phyloP scores from a whole-genome alignment of 2,113 vertebrate genomes.

The Percopsis transmontana region DNA sequence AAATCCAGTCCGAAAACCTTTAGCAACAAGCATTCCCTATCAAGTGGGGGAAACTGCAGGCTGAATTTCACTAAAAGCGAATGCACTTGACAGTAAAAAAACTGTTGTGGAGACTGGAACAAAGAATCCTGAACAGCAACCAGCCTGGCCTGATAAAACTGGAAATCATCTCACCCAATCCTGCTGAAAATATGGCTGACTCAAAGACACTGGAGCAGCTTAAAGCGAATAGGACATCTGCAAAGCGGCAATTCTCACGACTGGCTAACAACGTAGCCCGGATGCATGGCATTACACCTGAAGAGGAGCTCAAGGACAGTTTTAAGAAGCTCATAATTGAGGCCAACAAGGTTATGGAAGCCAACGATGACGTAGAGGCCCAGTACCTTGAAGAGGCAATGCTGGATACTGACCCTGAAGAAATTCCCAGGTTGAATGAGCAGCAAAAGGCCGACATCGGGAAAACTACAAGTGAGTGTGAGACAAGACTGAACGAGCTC shows the following conservation, averaged over 20 bases:
- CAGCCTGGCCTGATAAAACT: too few relatives aligned
- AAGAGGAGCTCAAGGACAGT: conserved; percentile 19
- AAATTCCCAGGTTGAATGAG: conserved; percentile 14
- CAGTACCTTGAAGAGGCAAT: conserved; percentile 7
- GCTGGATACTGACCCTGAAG: neutral
- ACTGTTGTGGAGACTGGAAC: too few relatives aligned
- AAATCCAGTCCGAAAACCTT: too few relatives aligned
- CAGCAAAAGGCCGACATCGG: conserved; percentile 10
- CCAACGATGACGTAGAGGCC: conserved; percentile 14
- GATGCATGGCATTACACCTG: neutral
- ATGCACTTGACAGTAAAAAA: too few relatives aligned
- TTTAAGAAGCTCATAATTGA: conserved; percentile 17
- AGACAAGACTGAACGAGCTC: conserved; percentile 11
- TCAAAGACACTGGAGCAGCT: conserved; percentile 25
- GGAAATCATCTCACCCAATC: too few relatives aligned
- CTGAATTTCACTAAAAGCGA: too few relatives aligned
- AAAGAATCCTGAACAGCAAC: too few relatives aligned
- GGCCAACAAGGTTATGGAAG: conserved; percentile 8
- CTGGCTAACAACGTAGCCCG: conserved; percentile 15
- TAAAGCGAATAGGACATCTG: conserved; percentile 11
- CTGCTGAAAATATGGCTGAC: conserved; percentile 11
- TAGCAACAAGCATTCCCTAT: too few relatives aligned
- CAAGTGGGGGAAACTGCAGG: too few relatives aligned
- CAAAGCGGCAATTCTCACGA: conserved; percentile 12
- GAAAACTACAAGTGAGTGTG: conserved; percentile 6